Evolutionary conservation across 2,797 vertebrate genomes (phyloP).

Genomic region (Eleutherodactylus coqui): DNA sequence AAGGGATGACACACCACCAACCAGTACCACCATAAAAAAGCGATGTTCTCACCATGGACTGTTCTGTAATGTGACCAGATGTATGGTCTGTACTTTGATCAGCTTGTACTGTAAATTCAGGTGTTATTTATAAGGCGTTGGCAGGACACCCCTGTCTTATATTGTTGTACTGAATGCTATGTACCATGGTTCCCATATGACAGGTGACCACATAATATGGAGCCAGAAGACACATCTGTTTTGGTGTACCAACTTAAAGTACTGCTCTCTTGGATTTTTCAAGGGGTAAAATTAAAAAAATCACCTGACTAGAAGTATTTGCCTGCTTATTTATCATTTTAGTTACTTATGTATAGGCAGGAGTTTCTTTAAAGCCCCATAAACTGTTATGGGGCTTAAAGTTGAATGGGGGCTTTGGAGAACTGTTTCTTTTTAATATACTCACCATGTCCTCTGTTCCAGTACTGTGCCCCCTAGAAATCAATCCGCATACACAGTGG

Average conservation of each 20-base stretch:
- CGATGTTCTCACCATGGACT: constrained; percentile 2
- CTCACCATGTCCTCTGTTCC: no score
- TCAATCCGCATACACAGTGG: no score
- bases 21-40: not conserved
- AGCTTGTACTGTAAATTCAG: constrained; percentile 35
- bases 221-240: constrained; percentile 7
- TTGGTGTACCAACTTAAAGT: not conserved
- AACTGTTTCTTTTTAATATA: no score
- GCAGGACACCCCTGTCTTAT: not conserved
- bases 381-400: no score
- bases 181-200: not conserved
- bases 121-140: constrained; percentile 34
- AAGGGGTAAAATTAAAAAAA: constrained; percentile 10
- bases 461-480: no score
- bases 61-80: not conserved
- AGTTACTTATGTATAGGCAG: not conserved
- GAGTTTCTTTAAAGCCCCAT: no score
- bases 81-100: not conserved
- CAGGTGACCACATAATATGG: not conserved
- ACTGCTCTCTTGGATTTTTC: constrained; percentile 38
- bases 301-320: not conserved
- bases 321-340: not conserved
- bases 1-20: not conserved
- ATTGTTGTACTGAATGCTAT: not conserved
- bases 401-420: no score